Conservation (phyloP, 1,140 invertebrate genomes). For the Drosophila pruinosa region DNA sequence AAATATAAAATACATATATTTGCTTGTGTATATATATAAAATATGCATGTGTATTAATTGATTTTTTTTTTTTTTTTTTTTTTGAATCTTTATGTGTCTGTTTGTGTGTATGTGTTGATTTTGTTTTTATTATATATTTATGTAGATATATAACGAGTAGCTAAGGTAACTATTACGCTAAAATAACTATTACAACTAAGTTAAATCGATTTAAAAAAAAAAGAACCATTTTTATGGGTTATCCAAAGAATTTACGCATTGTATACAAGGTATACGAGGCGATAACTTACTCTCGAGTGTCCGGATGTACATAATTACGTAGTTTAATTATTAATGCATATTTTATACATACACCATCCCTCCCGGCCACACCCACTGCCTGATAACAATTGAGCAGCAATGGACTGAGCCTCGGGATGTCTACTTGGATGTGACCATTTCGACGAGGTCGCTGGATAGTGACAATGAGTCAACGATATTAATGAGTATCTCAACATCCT, state of each 20-base stretch:
- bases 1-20: neutral
- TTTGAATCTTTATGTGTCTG: neutral
- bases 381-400: no score
- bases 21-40: slow-evolving; percentile 3
- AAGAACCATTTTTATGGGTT: no score
- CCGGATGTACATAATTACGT: neutral
- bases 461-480: slow-evolving; percentile 71
- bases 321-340: neutral
- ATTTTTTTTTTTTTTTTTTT: neutral
- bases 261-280: neutral
- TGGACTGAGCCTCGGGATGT: neutral
- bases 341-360: neutral
- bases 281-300: neutral
- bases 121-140: slow-evolving; percentile 18
- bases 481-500: slow-evolving; percentile 76
- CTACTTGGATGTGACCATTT: slow-evolving; percentile 64
- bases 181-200: slow-evolving; percentile 69
- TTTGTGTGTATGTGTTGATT: slow-evolving; percentile 6
- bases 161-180: slow-evolving; percentile 67
- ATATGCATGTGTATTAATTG: slow-evolving; percentile 11
- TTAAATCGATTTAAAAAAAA: slow-evolving; percentile 72
- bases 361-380: neutral
- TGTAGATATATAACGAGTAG: slow-evolving; percentile 51
- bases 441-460: slow-evolving; percentile 64
- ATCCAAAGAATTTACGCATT: no score